Conservation (phyloP, 2,113 vertebrate species). For the Sakesphorus luctuosus region DNA sequence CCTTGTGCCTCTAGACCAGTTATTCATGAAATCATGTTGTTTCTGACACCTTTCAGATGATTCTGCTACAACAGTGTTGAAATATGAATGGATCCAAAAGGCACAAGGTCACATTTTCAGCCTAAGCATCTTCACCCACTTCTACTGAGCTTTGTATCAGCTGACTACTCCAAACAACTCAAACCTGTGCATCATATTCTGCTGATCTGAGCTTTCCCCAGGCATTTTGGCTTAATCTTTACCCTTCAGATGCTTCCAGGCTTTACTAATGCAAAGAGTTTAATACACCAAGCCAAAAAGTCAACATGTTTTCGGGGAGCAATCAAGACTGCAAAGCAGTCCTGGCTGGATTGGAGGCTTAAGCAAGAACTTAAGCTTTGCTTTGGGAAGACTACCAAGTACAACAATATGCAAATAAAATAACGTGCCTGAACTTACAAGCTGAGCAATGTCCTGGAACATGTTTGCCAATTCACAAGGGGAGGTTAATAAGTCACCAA, state of each 20-base stretch:
- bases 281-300: background rate
- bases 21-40: background rate
- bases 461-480: background rate
- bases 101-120: background rate
- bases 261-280: background rate
- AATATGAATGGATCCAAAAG: background rate
- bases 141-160: background rate
- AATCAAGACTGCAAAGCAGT: background rate
- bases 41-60: background rate
- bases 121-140: background rate
- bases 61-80: background rate
- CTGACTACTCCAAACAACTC: background rate
- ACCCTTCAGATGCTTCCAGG: slow-evolving; percentile 16
- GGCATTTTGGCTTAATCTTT: slow-evolving; percentile 25
- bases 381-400: slow-evolving; percentile 58
- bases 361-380: background rate
- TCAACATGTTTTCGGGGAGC: background rate
- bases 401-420: slow-evolving; percentile 59
- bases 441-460: slow-evolving; percentile 61
- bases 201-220: slow-evolving; percentile 42
- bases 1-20: background rate
- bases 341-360: background rate
- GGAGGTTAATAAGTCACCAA: slow-evolving; percentile 45
- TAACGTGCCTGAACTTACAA: slow-evolving; percentile 49
- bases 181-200: background rate